Percentiles rank a stretch among this genome's conserved stretches.
These are phyloP conservation scores for Gallinago undulata DNA, from an alignment of 2,113 vertebrate species.

Conservation along the genomic window DNA sequence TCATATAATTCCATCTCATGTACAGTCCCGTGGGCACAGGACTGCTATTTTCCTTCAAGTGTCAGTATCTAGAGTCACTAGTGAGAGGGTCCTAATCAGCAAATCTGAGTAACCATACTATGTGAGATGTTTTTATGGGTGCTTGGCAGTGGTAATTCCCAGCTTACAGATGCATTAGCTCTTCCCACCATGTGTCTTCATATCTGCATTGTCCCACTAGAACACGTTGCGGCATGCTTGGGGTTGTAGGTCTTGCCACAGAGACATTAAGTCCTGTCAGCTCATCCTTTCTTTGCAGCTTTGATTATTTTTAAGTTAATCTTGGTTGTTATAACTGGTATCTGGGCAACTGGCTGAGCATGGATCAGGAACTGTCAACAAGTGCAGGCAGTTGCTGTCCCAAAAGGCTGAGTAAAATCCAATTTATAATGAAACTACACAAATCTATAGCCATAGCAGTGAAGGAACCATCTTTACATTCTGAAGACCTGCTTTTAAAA, in stretches of 20 bases:
- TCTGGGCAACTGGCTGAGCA: background rate
- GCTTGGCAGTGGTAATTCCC: background rate
- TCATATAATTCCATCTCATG: background rate
- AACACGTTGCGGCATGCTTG: background rate
- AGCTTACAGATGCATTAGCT: background rate
- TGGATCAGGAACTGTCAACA: background rate
- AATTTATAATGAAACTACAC: background rate
- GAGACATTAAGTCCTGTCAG: background rate
- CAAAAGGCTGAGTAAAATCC: background rate
- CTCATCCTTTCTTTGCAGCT: background rate
- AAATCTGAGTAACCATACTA: background rate
- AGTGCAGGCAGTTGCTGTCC: background rate
- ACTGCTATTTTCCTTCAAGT: background rate
- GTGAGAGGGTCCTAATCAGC: background rate
- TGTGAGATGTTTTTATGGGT: background rate
- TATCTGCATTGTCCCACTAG: background rate
- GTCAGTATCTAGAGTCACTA: background rate
- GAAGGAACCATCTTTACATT: background rate
- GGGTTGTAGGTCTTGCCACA: background rate
- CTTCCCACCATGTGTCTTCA: background rate
- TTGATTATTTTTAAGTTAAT: background rate
- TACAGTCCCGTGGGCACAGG: background rate
- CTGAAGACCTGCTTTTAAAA: background rate
- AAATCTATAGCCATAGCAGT: background rate
- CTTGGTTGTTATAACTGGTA: background rate